Evolutionary conservation across 1,140 invertebrate species (phyloP), one percentile per base, ranked within the genome.

Genomic region (Drosophila repleta): DNA sequence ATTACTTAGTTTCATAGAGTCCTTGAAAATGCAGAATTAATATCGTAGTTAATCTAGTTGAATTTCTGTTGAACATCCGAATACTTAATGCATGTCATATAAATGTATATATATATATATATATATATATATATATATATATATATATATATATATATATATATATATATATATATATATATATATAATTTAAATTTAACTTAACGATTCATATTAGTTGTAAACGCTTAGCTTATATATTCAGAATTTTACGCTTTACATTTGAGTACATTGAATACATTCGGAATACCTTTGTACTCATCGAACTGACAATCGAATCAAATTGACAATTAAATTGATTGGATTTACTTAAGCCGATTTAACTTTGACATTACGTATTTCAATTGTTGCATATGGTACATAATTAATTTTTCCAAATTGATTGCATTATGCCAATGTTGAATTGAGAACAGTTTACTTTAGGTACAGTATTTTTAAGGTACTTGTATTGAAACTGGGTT

Each of bases 191-290:
- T 15, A 26, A n/a, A 35, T n/a, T 46, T 46, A 46, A 26, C 43
- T 35, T 58, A 17, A 45, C 51, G 37, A 58, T 43, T 43, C 39
- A 45, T 39, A 45, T 21, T 35, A 0, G 20, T 43, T 57, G 55
- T 21, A 57, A 57, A 20, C 20, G 53, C 29, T 85, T 68, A 3
- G 43, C 49, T 63, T 82, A 71, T 75, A 68, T 75, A 37, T 87
- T 85, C 83, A 85, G 81, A 85, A 85, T 85, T 68, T 69, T 70
- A 85, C 81, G 81, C 81, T 81, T 85, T 87, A 70, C 35, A 43
- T 58, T 24, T 62, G 70, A 75, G 70, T 69, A 63, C 41, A 72
- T 55, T 37, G 43, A 76, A 65, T 63, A 48, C 56, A 73, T 68
- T 68, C 24, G 17, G 37, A 56, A 68, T 68, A 56, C 39, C 6